These are phyloP conservation scores for Phaedon cochleariae DNA, from an alignment of 2,888 invertebrate genomes.

Conservation along the genomic window DNA sequence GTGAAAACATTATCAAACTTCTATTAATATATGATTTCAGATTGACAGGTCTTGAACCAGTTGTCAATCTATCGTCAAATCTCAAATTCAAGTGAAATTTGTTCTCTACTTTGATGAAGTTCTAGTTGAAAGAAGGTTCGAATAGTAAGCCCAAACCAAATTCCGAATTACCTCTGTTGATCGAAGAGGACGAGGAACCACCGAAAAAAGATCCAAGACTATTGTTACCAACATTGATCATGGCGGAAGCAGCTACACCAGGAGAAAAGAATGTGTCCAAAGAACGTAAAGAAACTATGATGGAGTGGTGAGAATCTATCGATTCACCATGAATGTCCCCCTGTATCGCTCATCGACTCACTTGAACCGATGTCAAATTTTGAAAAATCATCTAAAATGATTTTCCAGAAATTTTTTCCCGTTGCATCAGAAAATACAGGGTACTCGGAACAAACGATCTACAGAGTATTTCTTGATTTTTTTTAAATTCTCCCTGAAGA, in stretches of 20 bases:
- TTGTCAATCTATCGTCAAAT: neutral
- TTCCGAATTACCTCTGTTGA: neutral
- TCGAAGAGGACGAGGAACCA: constrained; percentile 37
- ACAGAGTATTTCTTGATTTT: no score
- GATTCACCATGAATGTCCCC: neutral
- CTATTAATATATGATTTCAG: neutral
- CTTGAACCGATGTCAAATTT: no score
- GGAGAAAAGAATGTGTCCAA: constrained; percentile 15
- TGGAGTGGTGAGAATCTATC: constrained; percentile 42
- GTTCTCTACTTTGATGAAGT: constrained; percentile 25
- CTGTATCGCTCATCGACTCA: neutral
- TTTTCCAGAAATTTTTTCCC: no score
- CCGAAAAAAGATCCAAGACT: constrained; percentile 38
- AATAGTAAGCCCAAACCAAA: neutral
- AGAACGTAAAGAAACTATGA: constrained; percentile 41
- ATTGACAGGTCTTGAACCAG: neutral
- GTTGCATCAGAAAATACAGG: no score
- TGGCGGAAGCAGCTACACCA: constrained; percentile 27
- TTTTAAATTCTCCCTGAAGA: no score
- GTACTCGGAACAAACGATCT: no score
- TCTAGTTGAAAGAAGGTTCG: constrained; percentile 24
- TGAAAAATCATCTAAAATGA: no score
- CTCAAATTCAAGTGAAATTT: constrained; percentile 25
- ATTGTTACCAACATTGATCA: constrained; percentile 32
- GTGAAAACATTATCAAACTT: constrained; percentile 25